A percentile compares a stretch with the other conserved stretches of the same genome.
phyloP scores from a whole-genome alignment of 2,113 vertebrate genomes.

The Tenebrosternarchus preto region DNA sequence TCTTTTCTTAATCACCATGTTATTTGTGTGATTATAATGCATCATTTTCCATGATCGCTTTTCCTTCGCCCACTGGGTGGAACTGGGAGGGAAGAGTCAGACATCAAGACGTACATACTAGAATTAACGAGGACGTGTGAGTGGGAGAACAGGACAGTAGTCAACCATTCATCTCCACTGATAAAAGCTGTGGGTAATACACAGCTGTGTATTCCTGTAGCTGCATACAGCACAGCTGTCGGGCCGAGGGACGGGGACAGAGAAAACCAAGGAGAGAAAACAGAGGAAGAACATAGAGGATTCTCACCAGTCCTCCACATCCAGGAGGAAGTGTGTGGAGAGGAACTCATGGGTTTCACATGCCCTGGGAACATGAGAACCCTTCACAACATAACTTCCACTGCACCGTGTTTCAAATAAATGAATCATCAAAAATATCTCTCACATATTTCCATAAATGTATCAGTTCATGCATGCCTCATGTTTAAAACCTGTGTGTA shows the following conservation, averaged over 20 bases:
- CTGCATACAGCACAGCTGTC: constrained; percentile 57
- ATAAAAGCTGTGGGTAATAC: constrained; percentile 60
- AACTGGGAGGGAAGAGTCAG: constrained; percentile 21
- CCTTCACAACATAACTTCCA: too few species aligned
- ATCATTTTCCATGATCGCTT: constrained; percentile 28
- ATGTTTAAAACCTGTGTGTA: constrained; percentile 13
- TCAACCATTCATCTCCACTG: constrained; percentile 67
- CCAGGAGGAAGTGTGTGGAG: too few species aligned
- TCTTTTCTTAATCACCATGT: constrained; percentile 47
- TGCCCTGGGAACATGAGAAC: too few species aligned
- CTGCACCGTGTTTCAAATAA: too few species aligned
- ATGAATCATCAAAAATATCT: not conserved
- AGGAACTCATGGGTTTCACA: too few species aligned
- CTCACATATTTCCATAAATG: not conserved
- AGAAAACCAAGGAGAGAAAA: not conserved
- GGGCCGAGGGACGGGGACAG: constrained; percentile 57
- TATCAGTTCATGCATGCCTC: constrained; percentile 15
- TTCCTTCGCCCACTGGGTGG: constrained; percentile 34
- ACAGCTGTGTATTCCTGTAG: constrained; percentile 62
- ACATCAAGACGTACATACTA: constrained; percentile 48
- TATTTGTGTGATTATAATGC: constrained; percentile 41
- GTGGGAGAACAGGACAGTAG: constrained; percentile 60
- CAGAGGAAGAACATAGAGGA: too few species aligned
- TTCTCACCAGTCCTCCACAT: too few species aligned
- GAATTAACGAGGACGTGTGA: constrained; percentile 59